Conservation (phyloP, 2,797 vertebrate genomes). For the Distichodus sexfasciatus region DNA sequence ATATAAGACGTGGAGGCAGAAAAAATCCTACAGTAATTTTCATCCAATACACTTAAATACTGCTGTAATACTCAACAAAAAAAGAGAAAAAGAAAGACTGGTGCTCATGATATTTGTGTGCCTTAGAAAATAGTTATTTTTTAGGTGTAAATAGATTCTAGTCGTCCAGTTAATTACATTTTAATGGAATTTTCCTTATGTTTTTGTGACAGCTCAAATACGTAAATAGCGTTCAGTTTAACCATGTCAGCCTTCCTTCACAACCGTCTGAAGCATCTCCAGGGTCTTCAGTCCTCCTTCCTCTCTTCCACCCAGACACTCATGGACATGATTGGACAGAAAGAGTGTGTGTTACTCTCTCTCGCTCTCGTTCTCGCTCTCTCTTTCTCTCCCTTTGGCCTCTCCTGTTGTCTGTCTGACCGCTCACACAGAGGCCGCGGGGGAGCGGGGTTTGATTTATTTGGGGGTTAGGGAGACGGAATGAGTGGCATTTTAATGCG, state of each 20-base stretch:
- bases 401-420: conserved; percentile 44
- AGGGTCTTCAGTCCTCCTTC: conserved; percentile 36
- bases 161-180: no score
- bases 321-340: conserved; percentile 43
- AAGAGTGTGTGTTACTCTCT: conserved; percentile 24
- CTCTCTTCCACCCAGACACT: conserved; percentile 28
- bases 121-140: no score
- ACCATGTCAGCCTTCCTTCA: conserved; percentile 1
- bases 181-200: no score
- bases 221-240: conserved; percentile 15
- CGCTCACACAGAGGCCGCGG: conserved; percentile 61
- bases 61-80: no score
- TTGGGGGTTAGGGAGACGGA: conserved; percentile 67
- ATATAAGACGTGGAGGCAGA: not conserved
- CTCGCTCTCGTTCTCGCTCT: conserved; percentile 6
- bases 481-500: conserved; percentile 84
- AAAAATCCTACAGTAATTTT: no score
- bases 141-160: no score
- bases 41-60: no score
- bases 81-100: no score
- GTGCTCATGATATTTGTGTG: no score
- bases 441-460: conserved; percentile 77
- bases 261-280: conserved; percentile 21
- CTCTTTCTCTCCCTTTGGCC: conserved; percentile 35
- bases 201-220: no score